Conservation (phyloP, 2,113 vertebrate genomes). For the Cochlearius cochlearius region DNA sequence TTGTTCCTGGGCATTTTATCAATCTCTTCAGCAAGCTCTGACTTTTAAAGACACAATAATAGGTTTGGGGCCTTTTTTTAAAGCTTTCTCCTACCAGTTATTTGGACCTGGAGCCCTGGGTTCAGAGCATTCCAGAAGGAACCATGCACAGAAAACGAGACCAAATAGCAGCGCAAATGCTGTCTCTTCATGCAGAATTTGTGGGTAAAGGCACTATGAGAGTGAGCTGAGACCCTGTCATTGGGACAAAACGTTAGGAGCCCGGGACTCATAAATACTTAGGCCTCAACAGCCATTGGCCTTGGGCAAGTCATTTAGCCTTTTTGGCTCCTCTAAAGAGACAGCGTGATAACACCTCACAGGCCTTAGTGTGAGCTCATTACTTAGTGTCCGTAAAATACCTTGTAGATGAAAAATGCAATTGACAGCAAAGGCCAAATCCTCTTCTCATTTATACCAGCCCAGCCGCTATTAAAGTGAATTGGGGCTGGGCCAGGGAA, state of each 20-base stretch:
- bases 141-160: neutral
- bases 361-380: neutral
- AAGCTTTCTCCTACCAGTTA: neutral
- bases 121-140: neutral
- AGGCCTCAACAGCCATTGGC: neutral
- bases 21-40: neutral
- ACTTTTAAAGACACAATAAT: neutral
- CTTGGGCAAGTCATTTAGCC: neutral
- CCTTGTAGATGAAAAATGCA: neutral
- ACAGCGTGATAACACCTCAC: neutral
- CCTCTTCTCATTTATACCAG: neutral
- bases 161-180: neutral
- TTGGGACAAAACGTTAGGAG: neutral
- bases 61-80: neutral
- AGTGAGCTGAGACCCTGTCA: neutral
- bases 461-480: neutral
- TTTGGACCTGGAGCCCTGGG: neutral
- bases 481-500: neutral
- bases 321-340: neutral
- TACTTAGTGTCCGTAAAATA: neutral
- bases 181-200: neutral
- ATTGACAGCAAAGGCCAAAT: neutral
- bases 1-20: neutral
- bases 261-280: neutral
- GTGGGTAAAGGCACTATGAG: neutral